Base-by-base conservation (phyloP, 2,113 vertebrate genomes). In the Gnathonemus echidnorhynchus region DNA sequence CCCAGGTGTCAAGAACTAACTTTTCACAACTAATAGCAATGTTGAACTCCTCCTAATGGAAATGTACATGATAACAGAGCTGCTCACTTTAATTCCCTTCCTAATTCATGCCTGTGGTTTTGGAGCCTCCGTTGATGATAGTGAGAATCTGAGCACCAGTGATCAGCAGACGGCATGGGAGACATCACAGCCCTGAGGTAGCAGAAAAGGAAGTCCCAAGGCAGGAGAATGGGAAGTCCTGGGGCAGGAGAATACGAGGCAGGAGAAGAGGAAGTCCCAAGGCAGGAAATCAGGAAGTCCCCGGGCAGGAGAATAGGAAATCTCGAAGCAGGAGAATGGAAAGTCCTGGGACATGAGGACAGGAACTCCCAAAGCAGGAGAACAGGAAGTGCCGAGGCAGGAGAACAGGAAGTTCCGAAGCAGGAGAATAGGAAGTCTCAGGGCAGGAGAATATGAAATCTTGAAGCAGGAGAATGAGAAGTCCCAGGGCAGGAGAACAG, bases 61-160 rank as follows among this genome's bases (percentile, higher is more conserved):
- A 39, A 5, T 4, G 27, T 35, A 77, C 70, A 17, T 39, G 70
- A 35, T 19, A 42, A 6, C 74, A 91, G 74, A 35, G 52, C 74
- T 42, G 31, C 35, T 53, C 50, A 39, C 52, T 39, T 58, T 31
- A 31, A 42, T 56, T 35, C 31, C 17, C 35, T 39, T 35, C 70
- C 19, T 19, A 52, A 58, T 39, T 9, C 50, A 42, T 27, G 31
- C 74, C 15, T 80, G 31, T 90, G 45, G 86, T 85, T 90, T 56
- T 86, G 90, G n/a, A 91, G 89, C 74, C 50, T 56, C 86, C 9
- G 42, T 52, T 90, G 74, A 90, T 58, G 87, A 70, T 58, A 86
- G 89, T 91, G 90, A 91, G 56, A n/a, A 88, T 89, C 66, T 31
- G 87, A 91, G 88, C 42, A 27, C 89, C 56, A 84, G 53, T 91